Percentiles rank a stretch among this genome's conserved stretches.
These are phyloP conservation scores for Triplophysa yarkandensis DNA, from an alignment of 2,797 vertebrate species.

Conservation along the genomic window DNA sequence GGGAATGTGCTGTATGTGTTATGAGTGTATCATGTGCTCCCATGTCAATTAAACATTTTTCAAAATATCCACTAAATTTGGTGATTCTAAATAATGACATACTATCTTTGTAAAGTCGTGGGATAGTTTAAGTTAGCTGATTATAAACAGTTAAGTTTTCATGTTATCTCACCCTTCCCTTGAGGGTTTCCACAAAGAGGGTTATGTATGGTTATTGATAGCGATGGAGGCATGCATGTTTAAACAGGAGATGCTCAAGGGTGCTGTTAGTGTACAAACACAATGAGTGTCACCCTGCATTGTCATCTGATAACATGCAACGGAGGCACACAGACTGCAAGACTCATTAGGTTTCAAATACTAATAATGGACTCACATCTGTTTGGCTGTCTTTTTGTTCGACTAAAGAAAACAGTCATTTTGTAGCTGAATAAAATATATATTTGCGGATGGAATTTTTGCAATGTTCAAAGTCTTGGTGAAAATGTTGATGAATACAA, in stretches of 20 bases:
- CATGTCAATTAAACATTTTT: not conserved
- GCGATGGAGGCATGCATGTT: conserved; percentile 52
- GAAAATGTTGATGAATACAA: not conserved
- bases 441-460: not conserved
- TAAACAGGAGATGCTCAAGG: conserved; percentile 55
- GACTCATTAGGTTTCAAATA: conserved; percentile 19
- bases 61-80: too few species aligned
- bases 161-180: conserved; percentile 44
- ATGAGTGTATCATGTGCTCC: not conserved
- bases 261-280: conserved; percentile 55
- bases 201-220: conserved; percentile 55
- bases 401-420: not conserved
- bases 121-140: conserved; percentile 28
- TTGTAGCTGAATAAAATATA: not conserved
- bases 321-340: conserved; percentile 19
- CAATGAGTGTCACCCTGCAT: conserved; percentile 59
- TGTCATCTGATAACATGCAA: conserved; percentile 47
- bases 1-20: conserved; percentile 45
- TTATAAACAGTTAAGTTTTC: conserved; percentile 30
- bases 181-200: conserved; percentile 59
- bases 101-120: conserved; percentile 44
- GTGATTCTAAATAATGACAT: too few species aligned
- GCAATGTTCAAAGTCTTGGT: too few species aligned
- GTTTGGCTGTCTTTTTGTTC: not conserved
- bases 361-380: conserved; percentile 11